A percentile compares a stretch with the other conserved stretches of the same genome.
phyloP scores from a whole-genome alignment of 2,113 vertebrate genomes.

The Corythornis madagascariensis region DNA sequence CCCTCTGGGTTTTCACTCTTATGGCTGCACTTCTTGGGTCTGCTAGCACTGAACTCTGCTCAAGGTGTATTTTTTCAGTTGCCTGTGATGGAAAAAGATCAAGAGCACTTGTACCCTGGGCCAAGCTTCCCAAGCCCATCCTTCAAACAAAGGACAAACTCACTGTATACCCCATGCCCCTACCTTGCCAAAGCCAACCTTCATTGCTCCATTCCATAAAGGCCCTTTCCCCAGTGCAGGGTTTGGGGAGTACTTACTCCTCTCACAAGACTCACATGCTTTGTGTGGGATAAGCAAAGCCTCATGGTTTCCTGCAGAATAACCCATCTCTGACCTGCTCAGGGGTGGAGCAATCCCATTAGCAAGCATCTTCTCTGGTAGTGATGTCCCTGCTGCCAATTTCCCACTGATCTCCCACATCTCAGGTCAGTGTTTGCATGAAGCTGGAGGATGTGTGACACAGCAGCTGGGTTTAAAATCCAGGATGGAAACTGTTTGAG shows the following conservation, averaged over 20 bases:
- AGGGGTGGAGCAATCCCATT: background rate
- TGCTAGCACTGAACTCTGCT: background rate
- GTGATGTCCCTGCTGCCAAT: accelerated
- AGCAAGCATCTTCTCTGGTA: background rate
- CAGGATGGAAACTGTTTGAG: background rate
- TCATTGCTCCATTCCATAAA: background rate
- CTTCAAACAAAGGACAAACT: background rate
- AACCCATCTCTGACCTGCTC: background rate
- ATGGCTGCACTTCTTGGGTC: background rate
- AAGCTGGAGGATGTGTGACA: background rate
- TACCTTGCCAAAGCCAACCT: background rate
- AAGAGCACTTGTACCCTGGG: background rate
- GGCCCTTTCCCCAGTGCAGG: background rate
- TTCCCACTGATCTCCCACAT: accelerated
- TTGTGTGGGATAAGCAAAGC: background rate
- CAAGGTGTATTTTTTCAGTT: background rate
- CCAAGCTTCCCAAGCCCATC: background rate
- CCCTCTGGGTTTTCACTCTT: background rate
- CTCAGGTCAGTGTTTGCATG: background rate
- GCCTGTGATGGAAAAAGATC: background rate
- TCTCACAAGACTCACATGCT: background rate
- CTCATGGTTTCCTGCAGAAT: background rate
- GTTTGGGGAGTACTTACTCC: background rate
- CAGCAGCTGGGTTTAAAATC: background rate
- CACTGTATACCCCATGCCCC: accelerated